A percentile compares a stretch with the other conserved stretches of the same genome.
Conservation (phyloP, 2,888 invertebrate genomes). For the Augochlorella aurata region DNA sequence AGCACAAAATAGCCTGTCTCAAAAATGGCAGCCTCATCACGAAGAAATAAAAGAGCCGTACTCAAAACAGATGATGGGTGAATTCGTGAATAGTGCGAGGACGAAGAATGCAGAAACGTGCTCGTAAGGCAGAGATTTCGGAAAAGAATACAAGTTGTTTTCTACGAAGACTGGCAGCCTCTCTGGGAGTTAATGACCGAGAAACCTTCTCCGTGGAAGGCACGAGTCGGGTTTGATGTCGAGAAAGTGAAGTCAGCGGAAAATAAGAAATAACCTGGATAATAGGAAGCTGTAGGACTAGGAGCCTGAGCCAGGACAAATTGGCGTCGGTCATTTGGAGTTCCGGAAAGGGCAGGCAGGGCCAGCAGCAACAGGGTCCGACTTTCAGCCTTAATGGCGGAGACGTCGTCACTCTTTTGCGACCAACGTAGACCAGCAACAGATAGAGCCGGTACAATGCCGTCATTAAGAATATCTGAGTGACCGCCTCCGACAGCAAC, state of each 20-base stretch:
- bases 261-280: slow-evolving; percentile 84
- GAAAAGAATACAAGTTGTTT: not conserved
- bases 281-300: slow-evolving; percentile 88
- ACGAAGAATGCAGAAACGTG: not conserved
- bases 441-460: slow-evolving; percentile 88
- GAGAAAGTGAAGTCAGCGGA: slow-evolving; percentile 5
- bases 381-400: slow-evolving; percentile 85
- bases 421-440: slow-evolving; percentile 84
- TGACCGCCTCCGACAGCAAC: slow-evolving; percentile 86
- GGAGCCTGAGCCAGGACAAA: slow-evolving; percentile 82
- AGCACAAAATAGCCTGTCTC: too few relatives aligned
- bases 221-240: not conserved
- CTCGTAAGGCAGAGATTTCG: not conserved
- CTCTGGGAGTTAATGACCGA: not conserved
- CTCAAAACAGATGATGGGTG: too few relatives aligned
- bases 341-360: slow-evolving; percentile 84
- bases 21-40: too few relatives aligned
- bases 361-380: slow-evolving; percentile 90
- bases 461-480: slow-evolving; percentile 87
- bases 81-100: too few relatives aligned
- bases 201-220: not conserved
- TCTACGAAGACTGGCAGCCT: not conserved
- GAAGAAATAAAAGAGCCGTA: too few relatives aligned
- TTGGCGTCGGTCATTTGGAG: slow-evolving; percentile 77
- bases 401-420: slow-evolving; percentile 82